phyloP scores from a whole-genome alignment of 2,113 vertebrate genomes.

The Atrichornis clamosus region DNA sequence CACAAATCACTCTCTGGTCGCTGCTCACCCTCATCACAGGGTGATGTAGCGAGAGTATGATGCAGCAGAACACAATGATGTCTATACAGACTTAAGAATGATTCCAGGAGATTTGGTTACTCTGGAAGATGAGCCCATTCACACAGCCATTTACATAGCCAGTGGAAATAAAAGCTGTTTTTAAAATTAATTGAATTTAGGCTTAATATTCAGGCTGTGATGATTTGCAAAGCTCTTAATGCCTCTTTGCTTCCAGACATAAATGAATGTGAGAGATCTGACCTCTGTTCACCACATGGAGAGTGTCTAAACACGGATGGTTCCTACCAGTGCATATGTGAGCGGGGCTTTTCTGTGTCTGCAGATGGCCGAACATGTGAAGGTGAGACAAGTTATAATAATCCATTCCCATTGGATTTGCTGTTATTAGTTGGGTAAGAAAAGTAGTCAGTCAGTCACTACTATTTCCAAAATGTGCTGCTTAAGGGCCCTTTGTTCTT shows the following conservation, averaged over 20 bases:
- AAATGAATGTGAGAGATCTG: slow-evolving; percentile 86
- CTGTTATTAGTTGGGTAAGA: not conserved
- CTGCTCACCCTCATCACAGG: not conserved
- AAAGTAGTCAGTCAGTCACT: not conserved
- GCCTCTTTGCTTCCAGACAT: slow-evolving; percentile 78
- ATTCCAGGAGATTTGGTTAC: not conserved
- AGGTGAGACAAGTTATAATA: slow-evolving; percentile 72
- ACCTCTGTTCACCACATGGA: slow-evolving; percentile 82
- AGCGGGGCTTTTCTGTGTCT: slow-evolving; percentile 83
- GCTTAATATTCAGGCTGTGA: not conserved
- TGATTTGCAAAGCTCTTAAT: not conserved
- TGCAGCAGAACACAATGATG: not conserved
- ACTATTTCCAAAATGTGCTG: not conserved
- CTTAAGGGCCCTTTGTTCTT: not conserved
- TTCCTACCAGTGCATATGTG: slow-evolving; percentile 87
- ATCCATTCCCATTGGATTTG: not conserved
- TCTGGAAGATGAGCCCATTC: not conserved
- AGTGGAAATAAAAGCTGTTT: not conserved
- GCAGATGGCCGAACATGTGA: slow-evolving; percentile 78
- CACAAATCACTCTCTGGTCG: not conserved
- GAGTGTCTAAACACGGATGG: slow-evolving; percentile 89
- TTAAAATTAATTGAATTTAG: not conserved
- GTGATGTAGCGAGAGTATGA: not conserved
- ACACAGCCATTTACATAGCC: not conserved
- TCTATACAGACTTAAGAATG: not conserved